These are phyloP conservation scores for Amblyornis subalaris DNA, from an alignment of 2,113 vertebrate species.

Conservation along the genomic window DNA sequence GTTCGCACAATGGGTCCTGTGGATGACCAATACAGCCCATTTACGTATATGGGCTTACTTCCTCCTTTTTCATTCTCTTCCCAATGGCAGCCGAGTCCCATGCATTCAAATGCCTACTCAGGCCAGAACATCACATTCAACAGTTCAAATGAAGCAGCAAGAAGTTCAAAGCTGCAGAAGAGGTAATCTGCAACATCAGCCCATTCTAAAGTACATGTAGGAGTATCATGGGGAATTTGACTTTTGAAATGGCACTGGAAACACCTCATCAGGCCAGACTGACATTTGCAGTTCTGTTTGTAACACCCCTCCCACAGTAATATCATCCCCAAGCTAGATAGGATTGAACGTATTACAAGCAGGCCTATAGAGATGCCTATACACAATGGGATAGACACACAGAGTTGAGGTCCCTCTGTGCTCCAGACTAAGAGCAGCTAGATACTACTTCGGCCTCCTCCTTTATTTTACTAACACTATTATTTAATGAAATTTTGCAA, in stretches of 20 bases:
- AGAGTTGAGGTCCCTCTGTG: not conserved
- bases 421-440: not conserved
- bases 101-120: not conserved
- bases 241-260: not conserved
- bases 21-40: not conserved
- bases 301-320: not conserved
- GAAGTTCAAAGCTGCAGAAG: not conserved
- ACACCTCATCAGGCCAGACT: not conserved
- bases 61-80: not conserved
- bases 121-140: not conserved
- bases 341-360: not conserved
- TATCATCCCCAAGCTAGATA: not conserved
- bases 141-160: not conserved
- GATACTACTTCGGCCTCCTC: not conserved
- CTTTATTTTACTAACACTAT: not conserved
- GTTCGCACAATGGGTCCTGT: not conserved
- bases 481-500: not conserved
- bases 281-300: not conserved
- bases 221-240: not conserved
- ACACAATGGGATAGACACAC: rapidly evolving
- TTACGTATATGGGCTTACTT: not conserved
- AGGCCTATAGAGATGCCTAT: not conserved
- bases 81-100: not conserved
- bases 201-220: rapidly evolving
- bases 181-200: not conserved